Evolutionary conservation across 2,888 invertebrate species (phyloP).

Genomic region (Apamea sordens): DNA sequence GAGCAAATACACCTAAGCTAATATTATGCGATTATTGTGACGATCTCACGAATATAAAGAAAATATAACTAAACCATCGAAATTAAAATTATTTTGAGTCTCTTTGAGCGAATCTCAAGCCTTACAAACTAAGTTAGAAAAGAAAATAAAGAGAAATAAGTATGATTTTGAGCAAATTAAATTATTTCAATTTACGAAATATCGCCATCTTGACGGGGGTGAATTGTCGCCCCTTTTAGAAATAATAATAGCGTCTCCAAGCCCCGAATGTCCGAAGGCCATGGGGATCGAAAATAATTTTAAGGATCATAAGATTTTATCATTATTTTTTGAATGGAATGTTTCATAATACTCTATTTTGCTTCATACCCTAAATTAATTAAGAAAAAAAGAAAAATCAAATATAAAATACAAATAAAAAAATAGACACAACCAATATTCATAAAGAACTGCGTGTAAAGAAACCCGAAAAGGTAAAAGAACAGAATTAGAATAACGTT

Average conservation of each 20-base stretch:
- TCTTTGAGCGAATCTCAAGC: slow-evolving; percentile 51
- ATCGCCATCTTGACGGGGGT: slow-evolving; percentile 45
- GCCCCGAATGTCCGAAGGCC: slow-evolving; percentile 18
- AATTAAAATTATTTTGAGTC: slow-evolving; percentile 54
- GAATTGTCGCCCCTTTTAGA: slow-evolving; percentile 62
- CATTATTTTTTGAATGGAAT: slow-evolving; percentile 59
- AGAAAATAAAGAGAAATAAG: slow-evolving; percentile 49
- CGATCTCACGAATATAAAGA: slow-evolving; percentile 49
- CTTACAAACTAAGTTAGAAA: slow-evolving; percentile 53
- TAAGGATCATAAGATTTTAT: slow-evolving; percentile 39
- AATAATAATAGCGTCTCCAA: slow-evolving; percentile 42
- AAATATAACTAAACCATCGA: slow-evolving; percentile 48
- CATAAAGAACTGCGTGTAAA: slow-evolving; percentile 23
- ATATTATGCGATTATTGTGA: slow-evolving; percentile 70
- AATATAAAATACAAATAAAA: slow-evolving; percentile 16
- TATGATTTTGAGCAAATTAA: slow-evolving; percentile 53
- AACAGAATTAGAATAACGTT: slow-evolving; percentile 48
- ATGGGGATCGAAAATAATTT: slow-evolving; percentile 40
- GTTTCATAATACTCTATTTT: slow-evolving; percentile 47
- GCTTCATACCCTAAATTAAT: slow-evolving; percentile 41
- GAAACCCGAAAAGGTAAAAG: slow-evolving; percentile 9
- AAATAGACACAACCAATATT: slow-evolving; percentile 35
- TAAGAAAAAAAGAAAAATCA: slow-evolving; percentile 19
- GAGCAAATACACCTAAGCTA: slow-evolving; percentile 84
- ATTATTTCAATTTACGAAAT: slow-evolving; percentile 63